phyloP scores from a whole-genome alignment of 2,113 vertebrate species.

The Eonycteris spelaea region DNA sequence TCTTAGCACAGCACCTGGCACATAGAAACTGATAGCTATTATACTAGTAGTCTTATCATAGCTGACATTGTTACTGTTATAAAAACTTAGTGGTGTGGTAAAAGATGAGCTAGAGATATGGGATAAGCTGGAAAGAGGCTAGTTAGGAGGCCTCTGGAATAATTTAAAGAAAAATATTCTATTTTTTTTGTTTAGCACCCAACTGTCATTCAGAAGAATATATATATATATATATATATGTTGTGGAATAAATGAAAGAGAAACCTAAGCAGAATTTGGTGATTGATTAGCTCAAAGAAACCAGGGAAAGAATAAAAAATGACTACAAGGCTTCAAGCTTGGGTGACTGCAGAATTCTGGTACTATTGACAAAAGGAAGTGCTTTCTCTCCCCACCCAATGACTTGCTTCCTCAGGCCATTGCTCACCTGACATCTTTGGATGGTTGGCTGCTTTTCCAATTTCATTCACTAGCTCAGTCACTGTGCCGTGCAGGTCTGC shows the following conservation, averaged over 20 bases:
- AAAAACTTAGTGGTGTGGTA: neutral
- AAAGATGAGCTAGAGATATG: neutral
- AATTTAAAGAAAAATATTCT: neutral
- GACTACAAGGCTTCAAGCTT: neutral
- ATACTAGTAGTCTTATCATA: neutral
- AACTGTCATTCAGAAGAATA: neutral
- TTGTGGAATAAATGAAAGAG: slow-evolving; percentile 35
- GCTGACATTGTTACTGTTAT: neutral
- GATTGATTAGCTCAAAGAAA: slow-evolving; percentile 36
- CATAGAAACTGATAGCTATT: neutral
- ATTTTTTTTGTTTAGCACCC: neutral
- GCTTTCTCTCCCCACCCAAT: neutral
- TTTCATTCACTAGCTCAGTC: neutral
- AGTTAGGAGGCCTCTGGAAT: neutral
- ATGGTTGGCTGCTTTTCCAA: neutral
- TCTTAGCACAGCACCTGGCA: neutral
- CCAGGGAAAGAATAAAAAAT: neutral
- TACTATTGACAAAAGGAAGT: neutral
- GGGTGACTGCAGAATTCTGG: neutral
- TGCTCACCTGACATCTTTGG: neutral
- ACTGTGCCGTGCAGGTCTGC: neutral
- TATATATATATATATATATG: no score
- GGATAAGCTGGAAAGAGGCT: neutral
- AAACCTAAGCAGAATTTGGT: neutral
- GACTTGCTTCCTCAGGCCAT: neutral